These are phyloP conservation scores for Centropus bengalensis DNA, from an alignment of 2,113 vertebrate species.

Conservation along the genomic window DNA sequence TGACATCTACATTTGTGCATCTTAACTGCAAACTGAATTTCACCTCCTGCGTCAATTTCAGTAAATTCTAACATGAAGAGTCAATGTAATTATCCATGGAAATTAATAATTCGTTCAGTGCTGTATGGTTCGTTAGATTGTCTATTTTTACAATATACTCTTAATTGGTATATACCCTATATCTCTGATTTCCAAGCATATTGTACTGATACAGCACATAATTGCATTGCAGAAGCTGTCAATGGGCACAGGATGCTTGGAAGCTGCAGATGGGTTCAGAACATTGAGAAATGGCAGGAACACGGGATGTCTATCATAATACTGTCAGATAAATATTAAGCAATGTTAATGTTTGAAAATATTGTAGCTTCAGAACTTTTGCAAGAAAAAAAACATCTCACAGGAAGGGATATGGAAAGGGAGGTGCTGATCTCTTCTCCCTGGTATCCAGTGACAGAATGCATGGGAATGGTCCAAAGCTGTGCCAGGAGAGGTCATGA, in stretches of 20 bases:
- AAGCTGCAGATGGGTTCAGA: not conserved
- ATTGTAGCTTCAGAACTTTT: not conserved
- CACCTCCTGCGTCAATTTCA: not conserved
- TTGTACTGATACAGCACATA: not conserved
- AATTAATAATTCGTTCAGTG: constrained; percentile 6
- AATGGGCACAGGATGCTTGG: not conserved
- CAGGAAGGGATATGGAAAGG: too few relatives aligned
- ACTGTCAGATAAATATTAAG: not conserved
- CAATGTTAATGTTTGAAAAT: not conserved
- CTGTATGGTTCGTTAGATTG: not conserved
- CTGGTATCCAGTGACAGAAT: too few relatives aligned
- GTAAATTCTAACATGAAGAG: not conserved
- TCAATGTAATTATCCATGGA: not conserved
- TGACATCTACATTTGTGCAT: not conserved
- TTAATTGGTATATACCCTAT: not conserved
- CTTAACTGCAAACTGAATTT: not conserved
- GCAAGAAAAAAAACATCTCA: not conserved
- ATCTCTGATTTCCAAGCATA: not conserved
- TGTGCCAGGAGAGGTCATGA: too few relatives aligned
- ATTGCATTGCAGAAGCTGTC: not conserved
- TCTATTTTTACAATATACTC: not conserved
- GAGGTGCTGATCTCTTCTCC: too few relatives aligned
- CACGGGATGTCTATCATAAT: not conserved
- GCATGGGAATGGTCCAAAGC: too few relatives aligned
- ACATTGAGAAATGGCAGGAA: not conserved